Evolutionary conservation across 2,797 vertebrate species (phyloP).

Genomic region (Acrossocheilus wenchowensis): DNA sequence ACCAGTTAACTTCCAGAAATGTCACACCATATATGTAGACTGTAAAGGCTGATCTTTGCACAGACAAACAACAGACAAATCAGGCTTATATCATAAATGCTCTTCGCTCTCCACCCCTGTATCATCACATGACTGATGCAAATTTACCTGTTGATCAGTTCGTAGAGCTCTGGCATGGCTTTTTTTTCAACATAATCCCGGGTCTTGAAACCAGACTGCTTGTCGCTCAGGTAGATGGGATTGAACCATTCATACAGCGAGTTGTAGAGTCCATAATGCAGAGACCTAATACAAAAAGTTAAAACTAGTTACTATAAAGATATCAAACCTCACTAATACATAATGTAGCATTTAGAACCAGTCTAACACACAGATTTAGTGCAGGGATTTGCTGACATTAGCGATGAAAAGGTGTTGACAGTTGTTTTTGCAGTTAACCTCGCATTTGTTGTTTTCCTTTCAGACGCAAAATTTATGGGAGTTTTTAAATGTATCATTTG

Average conservation of each 20-base stretch:
- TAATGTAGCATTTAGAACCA: too few relatives aligned
- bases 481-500: too few relatives aligned
- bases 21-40: neutral
- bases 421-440: too few relatives aligned
- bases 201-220: conserved; percentile 84
- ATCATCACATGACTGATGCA: neutral
- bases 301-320: too few relatives aligned
- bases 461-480: too few relatives aligned
- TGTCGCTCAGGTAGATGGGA: conserved; percentile 89
- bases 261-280: conserved; percentile 91
- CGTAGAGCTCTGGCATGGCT: conserved; percentile 87
- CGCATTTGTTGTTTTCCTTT: too few relatives aligned
- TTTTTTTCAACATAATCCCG: conserved; percentile 86
- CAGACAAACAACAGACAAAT: neutral
- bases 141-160: conserved; percentile 87
- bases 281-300: too few relatives aligned
- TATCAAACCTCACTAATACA: too few relatives aligned
- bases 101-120: neutral
- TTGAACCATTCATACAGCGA: conserved; percentile 94
- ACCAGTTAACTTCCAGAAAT: neutral
- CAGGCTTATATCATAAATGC: conserved; percentile 46
- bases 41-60: neutral
- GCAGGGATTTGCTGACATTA: too few relatives aligned
- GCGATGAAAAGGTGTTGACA: too few relatives aligned
- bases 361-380: too few relatives aligned